Percentiles rank a stretch among this genome's conserved stretches.
Conservation (phyloP, 2,113 vertebrate species). For the Cricetomys ansorgei region DNA sequence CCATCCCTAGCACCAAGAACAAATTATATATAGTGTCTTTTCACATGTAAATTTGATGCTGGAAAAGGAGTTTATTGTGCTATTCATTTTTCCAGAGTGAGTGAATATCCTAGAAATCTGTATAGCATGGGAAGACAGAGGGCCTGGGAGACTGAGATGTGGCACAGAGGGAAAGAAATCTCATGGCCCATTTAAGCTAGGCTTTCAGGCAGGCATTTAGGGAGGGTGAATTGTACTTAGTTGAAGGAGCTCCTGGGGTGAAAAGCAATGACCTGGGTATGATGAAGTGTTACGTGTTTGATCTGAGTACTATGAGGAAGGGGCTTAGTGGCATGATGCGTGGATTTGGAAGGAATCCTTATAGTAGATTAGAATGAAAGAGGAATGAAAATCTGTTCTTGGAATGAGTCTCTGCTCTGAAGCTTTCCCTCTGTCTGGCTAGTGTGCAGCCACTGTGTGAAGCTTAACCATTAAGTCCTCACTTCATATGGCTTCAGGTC, state of each 20-base stretch:
- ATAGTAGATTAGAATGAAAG: slow-evolving; percentile 28
- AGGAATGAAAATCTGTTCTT: slow-evolving; percentile 27
- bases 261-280: slow-evolving; percentile 64
- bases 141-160: not conserved
- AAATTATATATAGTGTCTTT: not conserved
- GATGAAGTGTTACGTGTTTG: slow-evolving; percentile 62
- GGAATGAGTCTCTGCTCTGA: not conserved
- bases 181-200: slow-evolving; percentile 51
- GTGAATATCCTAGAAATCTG: not conserved
- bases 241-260: slow-evolving; percentile 47
- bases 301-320: slow-evolving; percentile 9
- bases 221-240: slow-evolving; percentile 63
- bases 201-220: slow-evolving; percentile 24
- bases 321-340: not conserved
- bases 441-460: slow-evolving; percentile 34
- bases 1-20: not conserved
- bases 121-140: not conserved
- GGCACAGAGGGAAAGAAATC: slow-evolving; percentile 2
- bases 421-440: slow-evolving; percentile 41
- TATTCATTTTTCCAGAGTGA: not conserved
- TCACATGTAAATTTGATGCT: not conserved
- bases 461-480: slow-evolving; percentile 47
- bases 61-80: slow-evolving; percentile 2
- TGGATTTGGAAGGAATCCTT: slow-evolving; percentile 37
- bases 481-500: slow-evolving; percentile 61